These are phyloP conservation scores for Camponotus fellah DNA, from an alignment of 2,888 invertebrate genomes.

Conservation along the genomic window DNA sequence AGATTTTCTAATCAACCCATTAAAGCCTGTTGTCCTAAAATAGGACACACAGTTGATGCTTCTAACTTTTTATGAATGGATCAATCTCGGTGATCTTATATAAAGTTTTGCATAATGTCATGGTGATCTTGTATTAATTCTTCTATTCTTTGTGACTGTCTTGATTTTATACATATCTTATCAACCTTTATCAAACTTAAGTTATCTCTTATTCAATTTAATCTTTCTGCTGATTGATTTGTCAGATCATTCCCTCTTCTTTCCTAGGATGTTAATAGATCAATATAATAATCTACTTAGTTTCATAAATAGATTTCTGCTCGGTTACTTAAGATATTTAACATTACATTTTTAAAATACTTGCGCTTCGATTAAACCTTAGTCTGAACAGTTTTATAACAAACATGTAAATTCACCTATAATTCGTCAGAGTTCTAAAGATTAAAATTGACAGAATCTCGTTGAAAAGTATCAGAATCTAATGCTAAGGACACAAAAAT, in stretches of 20 bases:
- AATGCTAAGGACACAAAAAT: neutral
- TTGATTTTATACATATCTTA: conserved; percentile 10
- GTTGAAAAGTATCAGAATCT: neutral
- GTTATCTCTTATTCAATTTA: conserved; percentile 12
- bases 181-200: neutral
- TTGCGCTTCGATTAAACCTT: neutral
- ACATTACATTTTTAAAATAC: neutral
- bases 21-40: conserved; percentile 7
- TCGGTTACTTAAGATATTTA: conserved; percentile 6
- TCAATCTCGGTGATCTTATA: conserved; percentile 32
- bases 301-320: conserved; percentile 17
- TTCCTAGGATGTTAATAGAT: conserved; percentile 44
- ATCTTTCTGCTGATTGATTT: conserved; percentile 5
- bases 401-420: neutral
- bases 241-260: neutral
- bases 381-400: conserved; percentile 8
- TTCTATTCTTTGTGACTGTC: conserved; percentile 3
- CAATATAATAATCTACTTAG: conserved; percentile 17
- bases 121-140: conserved; percentile 31
- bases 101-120: conserved; percentile 31
- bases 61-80: conserved; percentile 30
- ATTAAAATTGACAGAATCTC: conserved; percentile 9
- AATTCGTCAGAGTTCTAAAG: neutral
- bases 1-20: conserved; percentile 35
- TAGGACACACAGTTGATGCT: conserved; percentile 16